Base-by-base conservation (phyloP, 2,888 invertebrate genomes). In the Macrophya alboannulata region DNA sequence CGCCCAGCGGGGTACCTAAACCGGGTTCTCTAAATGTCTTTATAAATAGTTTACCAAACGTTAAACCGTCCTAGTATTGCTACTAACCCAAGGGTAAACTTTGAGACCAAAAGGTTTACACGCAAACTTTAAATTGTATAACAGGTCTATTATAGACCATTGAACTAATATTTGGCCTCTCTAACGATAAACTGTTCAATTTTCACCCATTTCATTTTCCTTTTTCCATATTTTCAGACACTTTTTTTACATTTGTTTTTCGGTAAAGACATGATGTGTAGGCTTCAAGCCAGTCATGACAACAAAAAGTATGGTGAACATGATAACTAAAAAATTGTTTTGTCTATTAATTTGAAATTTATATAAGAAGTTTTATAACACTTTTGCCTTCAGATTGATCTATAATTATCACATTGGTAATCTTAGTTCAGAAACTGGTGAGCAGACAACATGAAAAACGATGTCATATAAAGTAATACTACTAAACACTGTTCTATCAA, bases 11-110 rank as follows among this genome's bases (percentile, higher is more conserved):
- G 65, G 48, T 48, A 48, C 48, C 48, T 48, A 48, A 31, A 31
- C 31, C 31, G 48, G 48, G 12, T 31, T 65, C 31, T 65, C 4
- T 43, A 21, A 74, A 74, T 45, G 74, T 45, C 45, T 74, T 74
- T n/a, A 74, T 74, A 74, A 74, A 45, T 74, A 74, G 74, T 45
- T 74, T 12, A 48, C 25, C 45, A 5, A 74, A 68, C 37, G 17
- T 37, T 68, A 37, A 68, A 62, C 3, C 21, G 12, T 25, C 12
- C 10, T 12, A 25, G 62, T 62, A 31, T 62, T 4, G 55, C n/a
- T 55, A 55, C 55, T 55, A 55, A 17, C 51, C 51, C 51, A 51
- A 5, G 17, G 51, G 51, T 51, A 51, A 51, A 17, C 51, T 51
- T 51, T 6, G 17, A 5, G 17, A 51, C 51, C 5, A 4, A 17